Base-by-base conservation (phyloP, 2,888 invertebrate species). In the Morpho helenor region DNA sequence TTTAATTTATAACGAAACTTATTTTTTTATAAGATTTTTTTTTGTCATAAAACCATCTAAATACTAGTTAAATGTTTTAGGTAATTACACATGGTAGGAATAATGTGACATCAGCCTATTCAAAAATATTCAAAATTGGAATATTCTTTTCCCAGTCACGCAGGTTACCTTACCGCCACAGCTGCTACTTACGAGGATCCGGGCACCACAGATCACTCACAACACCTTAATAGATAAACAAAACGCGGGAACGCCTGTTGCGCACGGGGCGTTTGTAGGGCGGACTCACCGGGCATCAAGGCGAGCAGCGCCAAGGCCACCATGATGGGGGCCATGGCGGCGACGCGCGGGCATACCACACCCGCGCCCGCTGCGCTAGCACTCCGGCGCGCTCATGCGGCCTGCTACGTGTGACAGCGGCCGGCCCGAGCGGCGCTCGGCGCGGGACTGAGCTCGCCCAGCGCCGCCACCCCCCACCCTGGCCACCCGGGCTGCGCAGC, bases 331-430 rank as follows among this genome's bases (percentile, higher is more conserved):
- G 81, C 85, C 88, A 87, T 88, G 77, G 78, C 86, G 79, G 83
- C 80, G 80, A 78, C 82, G 88, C 88, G 88, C 88, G 88, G 88
- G 87, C 88, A 87, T 87, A 87, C 84, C 87, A 86, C 88, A 86
- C 87, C 86, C 87, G 88, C 87, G 87, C 87, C 80, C 84, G 84
- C 83, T 80, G 85, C 87, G 87, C 87, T 87, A 88, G 84, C 87
- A 87, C 84, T 79, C 79, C 77, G 84, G 77, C 86, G 85, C 85
- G 82, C 84, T 85, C 84, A 86, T 87, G 82, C 87, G 83, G 80
- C 81, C 81, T 72, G 68, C 65, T 73, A 63, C 72, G 68, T 65
- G 65, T 67, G 66, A 77, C 74, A 73, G 76, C 83, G 78, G 80
- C 84, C 86, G 82, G 79, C 80, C 84, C 85, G 79, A 79, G 81